Percentiles rank a stretch among this genome's conserved stretches.
Evolutionary conservation across 2,888 invertebrate genomes (phyloP).

Genomic region (Amphimallon solstitiale): DNA sequence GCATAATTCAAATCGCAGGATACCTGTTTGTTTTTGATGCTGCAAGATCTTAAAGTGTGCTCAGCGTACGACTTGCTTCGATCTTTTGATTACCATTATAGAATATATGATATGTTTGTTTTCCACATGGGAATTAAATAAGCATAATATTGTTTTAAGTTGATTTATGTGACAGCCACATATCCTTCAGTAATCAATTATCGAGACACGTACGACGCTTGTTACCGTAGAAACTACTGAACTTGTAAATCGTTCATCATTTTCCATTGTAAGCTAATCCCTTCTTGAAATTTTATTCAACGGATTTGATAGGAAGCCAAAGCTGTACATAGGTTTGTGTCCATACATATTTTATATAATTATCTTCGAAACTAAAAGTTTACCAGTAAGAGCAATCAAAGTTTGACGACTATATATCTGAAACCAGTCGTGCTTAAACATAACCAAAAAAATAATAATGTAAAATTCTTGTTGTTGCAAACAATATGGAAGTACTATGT

Average conservation of each 20-base stretch:
- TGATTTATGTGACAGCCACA: slow-evolving; percentile 21
- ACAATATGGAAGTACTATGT: too few relatives aligned
- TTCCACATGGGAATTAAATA: not conserved
- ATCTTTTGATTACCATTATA: slow-evolving; percentile 1
- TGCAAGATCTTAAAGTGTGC: not conserved
- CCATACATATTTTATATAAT: slow-evolving; percentile 8
- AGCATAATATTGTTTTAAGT: slow-evolving; percentile 18
- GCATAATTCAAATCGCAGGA: slow-evolving; percentile 18
- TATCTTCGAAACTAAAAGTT: too few relatives aligned
- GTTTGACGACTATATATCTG: too few relatives aligned
- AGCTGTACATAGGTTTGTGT: not conserved
- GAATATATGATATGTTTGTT: not conserved
- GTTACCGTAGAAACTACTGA: not conserved
- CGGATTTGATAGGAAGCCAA: not conserved
- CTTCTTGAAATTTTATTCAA: not conserved
- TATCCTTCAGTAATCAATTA: slow-evolving; percentile 8
- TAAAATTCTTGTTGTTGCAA: too few relatives aligned
- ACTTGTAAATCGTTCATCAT: slow-evolving; percentile 9
- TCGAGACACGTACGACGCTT: not conserved
- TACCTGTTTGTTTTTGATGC: not conserved
- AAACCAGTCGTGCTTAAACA: too few relatives aligned
- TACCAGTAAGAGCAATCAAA: too few relatives aligned
- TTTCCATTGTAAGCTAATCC: not conserved
- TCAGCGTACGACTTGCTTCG: not conserved
- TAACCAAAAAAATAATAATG: too few relatives aligned